phyloP scores from a whole-genome alignment of 2,797 vertebrate genomes.

The Fistularia tabacaria region DNA sequence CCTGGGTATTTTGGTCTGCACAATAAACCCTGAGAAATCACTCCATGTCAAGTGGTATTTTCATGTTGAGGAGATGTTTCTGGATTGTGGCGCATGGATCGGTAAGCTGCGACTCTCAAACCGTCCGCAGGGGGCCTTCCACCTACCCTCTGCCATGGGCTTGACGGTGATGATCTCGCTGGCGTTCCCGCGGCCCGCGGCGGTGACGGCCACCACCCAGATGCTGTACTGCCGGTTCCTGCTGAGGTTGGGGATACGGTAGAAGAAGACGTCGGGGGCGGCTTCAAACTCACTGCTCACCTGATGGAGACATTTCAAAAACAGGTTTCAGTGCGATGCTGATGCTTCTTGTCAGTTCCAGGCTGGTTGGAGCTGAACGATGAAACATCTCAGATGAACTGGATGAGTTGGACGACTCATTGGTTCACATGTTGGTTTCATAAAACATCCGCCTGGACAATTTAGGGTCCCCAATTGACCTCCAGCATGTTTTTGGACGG shows the following conservation, averaged over 20 bases:
- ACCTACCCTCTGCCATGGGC: conserved; percentile 88
- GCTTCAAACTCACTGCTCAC: conserved; percentile 97
- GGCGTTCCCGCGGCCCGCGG: conserved; percentile 90
- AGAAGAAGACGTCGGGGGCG: conserved; percentile 92
- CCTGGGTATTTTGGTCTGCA: no score
- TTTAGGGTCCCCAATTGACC: no score
- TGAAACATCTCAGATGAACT: no score
- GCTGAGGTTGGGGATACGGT: conserved; percentile 92
- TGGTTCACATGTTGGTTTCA: no score
- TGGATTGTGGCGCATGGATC: background rate
- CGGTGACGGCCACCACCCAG: conserved; percentile 94
- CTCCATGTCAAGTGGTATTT: no score
- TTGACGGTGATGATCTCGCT: conserved; percentile 94
- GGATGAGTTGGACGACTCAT: no score
- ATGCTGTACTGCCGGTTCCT: conserved; percentile 93
- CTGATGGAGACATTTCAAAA: conserved; percentile 59
- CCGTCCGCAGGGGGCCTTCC: background rate
- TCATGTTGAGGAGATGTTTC: no score
- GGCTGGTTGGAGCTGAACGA: no score
- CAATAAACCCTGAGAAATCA: no score
- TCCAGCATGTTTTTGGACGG: no score
- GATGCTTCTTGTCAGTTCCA: no score
- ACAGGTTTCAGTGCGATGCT: background rate
- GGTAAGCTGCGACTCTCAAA: background rate
- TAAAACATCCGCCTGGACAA: no score